Base-by-base conservation (phyloP, 2,888 invertebrate genomes). In the Brachyptera risi region DNA sequence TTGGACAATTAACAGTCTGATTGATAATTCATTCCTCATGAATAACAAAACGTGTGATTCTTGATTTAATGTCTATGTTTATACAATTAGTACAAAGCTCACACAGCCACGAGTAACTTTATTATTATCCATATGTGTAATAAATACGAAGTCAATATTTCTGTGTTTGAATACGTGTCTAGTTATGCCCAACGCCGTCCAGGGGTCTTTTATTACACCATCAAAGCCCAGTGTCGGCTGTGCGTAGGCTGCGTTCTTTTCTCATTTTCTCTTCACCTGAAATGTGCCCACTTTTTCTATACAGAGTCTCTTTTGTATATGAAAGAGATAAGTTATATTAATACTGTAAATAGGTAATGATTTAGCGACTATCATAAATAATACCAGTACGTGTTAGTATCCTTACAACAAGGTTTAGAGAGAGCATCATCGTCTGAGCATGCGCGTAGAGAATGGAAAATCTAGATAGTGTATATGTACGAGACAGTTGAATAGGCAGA, bases 331-430 rank as follows among this genome's bases (percentile, higher is more conserved):
- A 47, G 24, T 60, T 51, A 54, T 54, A 51, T 40, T 60, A 60
- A 60, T 54, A 51, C 21, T 54, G 59, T 60, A 60, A 60, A 60
- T 60, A 60, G 42, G 42, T 60, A 60, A 60, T 60, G 59, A 60
- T 60, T 60, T 60, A 60, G 59, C 59, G 59, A 26, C 11, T 40
- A 54, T 40, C 21, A 60, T 60, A 60, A 60, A 60, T 60, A 42
- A 60, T 47, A 13, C n/a, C n/a, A 3, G n/a, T 47, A 47, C 47
- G 47, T 47, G 47, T 47, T 47, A 24, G 47, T 1, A n/a, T 21
- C n/a, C 23, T 47, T 21, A 13, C n/a, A n/a, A n/a, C n/a, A n/a
- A 24, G n/a, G n/a, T 47, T 21, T 47, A 47, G 19, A 21, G 15
- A 42, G 47, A 21, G 47, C 47, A 47, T 47, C 21, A n/a, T 21